These are phyloP conservation scores for Turritopsis rubra DNA, from an alignment of 30 jellyfish, hydroid and myxozoan genomes.

Conservation along the genomic window DNA sequence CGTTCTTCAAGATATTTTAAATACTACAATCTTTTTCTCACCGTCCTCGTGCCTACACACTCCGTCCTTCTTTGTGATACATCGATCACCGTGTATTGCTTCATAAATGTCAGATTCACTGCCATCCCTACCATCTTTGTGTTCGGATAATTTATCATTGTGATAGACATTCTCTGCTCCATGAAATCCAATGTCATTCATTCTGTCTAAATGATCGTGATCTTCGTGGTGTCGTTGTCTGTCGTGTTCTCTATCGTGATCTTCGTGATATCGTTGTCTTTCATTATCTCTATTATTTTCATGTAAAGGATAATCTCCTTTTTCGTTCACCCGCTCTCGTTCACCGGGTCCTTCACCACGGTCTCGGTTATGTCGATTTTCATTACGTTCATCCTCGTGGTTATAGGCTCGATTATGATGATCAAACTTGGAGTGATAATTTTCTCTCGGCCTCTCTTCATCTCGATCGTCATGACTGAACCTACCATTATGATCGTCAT, in stretches of 20 bases:
- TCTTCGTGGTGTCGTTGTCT: neutral
- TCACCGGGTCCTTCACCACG: neutral
- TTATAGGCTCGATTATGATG: neutral
- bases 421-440: neutral
- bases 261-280: neutral
- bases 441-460: neutral
- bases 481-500: no score
- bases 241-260: constrained; percentile 1
- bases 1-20: neutral
- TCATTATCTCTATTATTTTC: neutral
- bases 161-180: neutral
- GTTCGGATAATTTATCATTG: neutral
- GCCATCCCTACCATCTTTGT: neutral
- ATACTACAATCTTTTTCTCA: neutral
- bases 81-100: constrained; percentile 21
- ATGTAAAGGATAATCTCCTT: neutral
- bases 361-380: neutral
- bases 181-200: neutral
- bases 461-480: neutral
- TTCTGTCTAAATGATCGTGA: neutral
- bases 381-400: constrained; percentile 1
- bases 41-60: neutral
- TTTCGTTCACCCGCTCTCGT: neutral
- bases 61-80: constrained; percentile 9
- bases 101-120: constrained; percentile 12